Evolutionary conservation across 2,888 invertebrate genomes (phyloP).

Genomic region (Drosophila formosana): DNA sequence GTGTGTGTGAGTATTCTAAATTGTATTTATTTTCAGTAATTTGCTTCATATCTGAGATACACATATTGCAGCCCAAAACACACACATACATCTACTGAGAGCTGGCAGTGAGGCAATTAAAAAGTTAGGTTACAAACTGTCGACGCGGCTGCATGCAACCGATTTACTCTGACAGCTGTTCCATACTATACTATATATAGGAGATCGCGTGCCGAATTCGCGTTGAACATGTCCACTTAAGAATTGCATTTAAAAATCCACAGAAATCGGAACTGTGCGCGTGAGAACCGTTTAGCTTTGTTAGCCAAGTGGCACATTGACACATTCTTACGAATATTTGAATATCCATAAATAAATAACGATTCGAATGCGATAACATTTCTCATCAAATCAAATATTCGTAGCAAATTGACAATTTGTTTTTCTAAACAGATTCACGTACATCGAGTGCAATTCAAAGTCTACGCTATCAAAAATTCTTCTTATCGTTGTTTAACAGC

Average conservation of each 20-base stretch:
- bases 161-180: slow-evolving; percentile 47
- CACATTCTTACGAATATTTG: slow-evolving; percentile 26
- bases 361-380: neutral
- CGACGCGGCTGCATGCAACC: slow-evolving; percentile 76
- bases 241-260: slow-evolving; percentile 59
- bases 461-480: neutral
- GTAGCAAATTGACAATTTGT: neutral
- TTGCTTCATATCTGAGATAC: slow-evolving; percentile 52
- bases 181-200: neutral
- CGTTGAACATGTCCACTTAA: slow-evolving; percentile 65
- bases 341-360: slow-evolving; percentile 5
- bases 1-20: slow-evolving; percentile 55
- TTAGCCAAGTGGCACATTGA: slow-evolving; percentile 39
- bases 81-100: slow-evolving; percentile 20
- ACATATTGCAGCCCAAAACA: slow-evolving; percentile 13
- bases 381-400: neutral
- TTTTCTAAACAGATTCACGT: neutral
- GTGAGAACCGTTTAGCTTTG: slow-evolving; percentile 56
- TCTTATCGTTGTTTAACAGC: slow-evolving; percentile 2
- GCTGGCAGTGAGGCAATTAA: slow-evolving; percentile 63
- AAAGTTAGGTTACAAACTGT: slow-evolving; percentile 75
- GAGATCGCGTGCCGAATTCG: slow-evolving; percentile 58
- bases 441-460: neutral
- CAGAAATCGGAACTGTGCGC: slow-evolving; percentile 50
- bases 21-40: slow-evolving; percentile 78